phyloP scores from a whole-genome alignment of 1,140 invertebrate species.

The Heliothis subflexa region DNA sequence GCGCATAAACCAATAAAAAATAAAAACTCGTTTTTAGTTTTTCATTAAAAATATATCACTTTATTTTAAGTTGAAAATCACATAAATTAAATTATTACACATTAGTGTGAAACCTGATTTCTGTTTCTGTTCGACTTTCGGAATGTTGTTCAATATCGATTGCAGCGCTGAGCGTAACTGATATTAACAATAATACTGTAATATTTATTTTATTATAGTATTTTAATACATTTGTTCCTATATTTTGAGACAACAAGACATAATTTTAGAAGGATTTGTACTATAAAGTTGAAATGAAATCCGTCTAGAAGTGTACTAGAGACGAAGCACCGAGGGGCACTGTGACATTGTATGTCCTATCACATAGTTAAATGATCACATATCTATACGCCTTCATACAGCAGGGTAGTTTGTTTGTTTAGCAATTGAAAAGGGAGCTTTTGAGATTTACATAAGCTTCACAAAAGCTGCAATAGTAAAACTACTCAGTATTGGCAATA shows the following conservation, averaged over 20 bases:
- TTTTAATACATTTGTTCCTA: constrained; percentile 47
- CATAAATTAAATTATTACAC: constrained; percentile 49
- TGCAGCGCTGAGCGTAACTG: background rate
- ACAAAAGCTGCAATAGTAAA: background rate
- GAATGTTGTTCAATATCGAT: constrained; percentile 47
- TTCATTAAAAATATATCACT: constrained; percentile 73
- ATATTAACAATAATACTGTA: constrained; percentile 52
- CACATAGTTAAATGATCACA: constrained; percentile 1
- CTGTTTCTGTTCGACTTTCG: constrained; percentile 15
- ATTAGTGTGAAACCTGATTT: constrained; percentile 46
- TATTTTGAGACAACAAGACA: constrained; percentile 48
- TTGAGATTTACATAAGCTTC: background rate
- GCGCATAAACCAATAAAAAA: constrained; percentile 30
- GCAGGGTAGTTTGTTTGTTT: background rate
- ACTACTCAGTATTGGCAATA: background rate
- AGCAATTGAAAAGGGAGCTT: background rate
- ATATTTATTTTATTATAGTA: constrained; percentile 34
- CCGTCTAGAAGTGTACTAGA: background rate
- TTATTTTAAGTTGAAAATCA: constrained; percentile 72
- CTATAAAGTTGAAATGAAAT: constrained; percentile 49
- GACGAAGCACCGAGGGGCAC: constrained; percentile 41
- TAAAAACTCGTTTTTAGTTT: constrained; percentile 16
- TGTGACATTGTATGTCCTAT: constrained; percentile 36
- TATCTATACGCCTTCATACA: background rate
- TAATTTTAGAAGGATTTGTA: constrained; percentile 52